A percentile compares a stretch with the other conserved stretches of the same genome.
phyloP scores from a whole-genome alignment of 2,888 invertebrate species.

The Leucophenga montana region DNA sequence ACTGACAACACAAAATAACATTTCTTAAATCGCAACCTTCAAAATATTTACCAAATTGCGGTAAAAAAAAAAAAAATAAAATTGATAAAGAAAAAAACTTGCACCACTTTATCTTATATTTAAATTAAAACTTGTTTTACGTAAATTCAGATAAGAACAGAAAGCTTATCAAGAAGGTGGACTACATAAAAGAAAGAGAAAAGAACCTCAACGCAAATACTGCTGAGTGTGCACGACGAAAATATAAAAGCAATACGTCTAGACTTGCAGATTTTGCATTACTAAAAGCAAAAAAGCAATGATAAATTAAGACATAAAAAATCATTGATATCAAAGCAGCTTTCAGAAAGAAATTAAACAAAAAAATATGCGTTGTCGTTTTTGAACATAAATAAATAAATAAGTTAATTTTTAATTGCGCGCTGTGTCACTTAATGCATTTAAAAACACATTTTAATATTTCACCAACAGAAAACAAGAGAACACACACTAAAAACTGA shows the following conservation, averaged over 20 bases:
- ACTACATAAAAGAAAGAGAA: conserved; percentile 1
- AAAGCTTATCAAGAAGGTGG: conserved; percentile 35
- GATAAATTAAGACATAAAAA: neutral
- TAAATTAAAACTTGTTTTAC: conserved; percentile 46
- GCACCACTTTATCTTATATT: conserved; percentile 31
- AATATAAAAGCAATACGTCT: conserved; percentile 2
- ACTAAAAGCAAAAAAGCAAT: neutral
- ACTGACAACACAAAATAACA: too few relatives aligned
- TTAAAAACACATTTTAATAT: neutral
- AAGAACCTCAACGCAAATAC: neutral
- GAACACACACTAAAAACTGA: too few relatives aligned
- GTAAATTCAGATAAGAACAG: conserved; percentile 49
- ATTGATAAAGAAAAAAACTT: neutral
- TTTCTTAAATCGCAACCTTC: too few relatives aligned
- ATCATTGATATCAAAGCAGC: neutral
- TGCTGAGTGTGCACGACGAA: conserved; percentile 33
- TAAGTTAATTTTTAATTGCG: neutral
- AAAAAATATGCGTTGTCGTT: neutral
- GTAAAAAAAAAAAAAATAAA: too few relatives aligned
- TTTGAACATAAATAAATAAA: neutral
- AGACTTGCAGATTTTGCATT: too few relatives aligned
- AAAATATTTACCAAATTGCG: too few relatives aligned
- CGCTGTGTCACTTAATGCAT: neutral
- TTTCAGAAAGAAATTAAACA: neutral
- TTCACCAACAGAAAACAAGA: too few relatives aligned